phyloP scores from a whole-genome alignment of 2,888 invertebrate genomes.

The Nycteola revayana region DNA sequence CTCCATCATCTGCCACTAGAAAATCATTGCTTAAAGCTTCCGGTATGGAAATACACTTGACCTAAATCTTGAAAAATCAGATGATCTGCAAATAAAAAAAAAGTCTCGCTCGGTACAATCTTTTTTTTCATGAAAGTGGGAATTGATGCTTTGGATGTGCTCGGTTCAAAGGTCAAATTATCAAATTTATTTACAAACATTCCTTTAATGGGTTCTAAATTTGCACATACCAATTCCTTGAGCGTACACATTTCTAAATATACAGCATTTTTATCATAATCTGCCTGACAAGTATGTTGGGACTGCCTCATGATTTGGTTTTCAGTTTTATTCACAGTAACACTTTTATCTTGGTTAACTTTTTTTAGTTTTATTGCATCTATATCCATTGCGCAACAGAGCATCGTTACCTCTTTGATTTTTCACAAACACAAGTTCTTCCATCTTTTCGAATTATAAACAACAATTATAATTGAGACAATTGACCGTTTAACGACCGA shows the following conservation, averaged over 20 bases:
- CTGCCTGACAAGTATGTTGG: slow-evolving; percentile 6
- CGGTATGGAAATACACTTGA: slow-evolving; percentile 5
- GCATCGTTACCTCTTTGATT: slow-evolving; percentile 9
- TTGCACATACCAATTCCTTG: slow-evolving; percentile 6
- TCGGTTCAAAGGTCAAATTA: slow-evolving; percentile 6
- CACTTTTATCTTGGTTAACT: slow-evolving; percentile 8
- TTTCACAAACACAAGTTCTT: slow-evolving; percentile 8
- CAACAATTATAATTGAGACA: slow-evolving; percentile 2
- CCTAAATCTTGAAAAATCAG: slow-evolving; percentile 10
- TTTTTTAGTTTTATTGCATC: slow-evolving; percentile 11
- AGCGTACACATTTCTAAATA: slow-evolving; percentile 8
- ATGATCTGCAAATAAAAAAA: slow-evolving; percentile 5
- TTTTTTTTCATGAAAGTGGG: slow-evolving; percentile 8
- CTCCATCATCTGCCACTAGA: slow-evolving; percentile 7
- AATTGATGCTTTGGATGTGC: slow-evolving; percentile 6
- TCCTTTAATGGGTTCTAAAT: slow-evolving; percentile 9
- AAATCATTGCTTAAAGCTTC: slow-evolving; percentile 1
- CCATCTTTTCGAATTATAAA: slow-evolving; percentile 7
- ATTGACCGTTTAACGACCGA: neutral
- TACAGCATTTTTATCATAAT: slow-evolving; percentile 8
- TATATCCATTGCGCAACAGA: slow-evolving; percentile 9
- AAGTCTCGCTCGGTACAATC: slow-evolving; percentile 1
- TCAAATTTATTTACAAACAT: slow-evolving; percentile 9
- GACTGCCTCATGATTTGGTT: slow-evolving; percentile 1
- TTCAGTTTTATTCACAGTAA: slow-evolving; percentile 2